Percentiles rank a stretch among this genome's conserved stretches.
phyloP scores from a whole-genome alignment of 2,888 invertebrate genomes.

The Dynastes hyllus region DNA sequence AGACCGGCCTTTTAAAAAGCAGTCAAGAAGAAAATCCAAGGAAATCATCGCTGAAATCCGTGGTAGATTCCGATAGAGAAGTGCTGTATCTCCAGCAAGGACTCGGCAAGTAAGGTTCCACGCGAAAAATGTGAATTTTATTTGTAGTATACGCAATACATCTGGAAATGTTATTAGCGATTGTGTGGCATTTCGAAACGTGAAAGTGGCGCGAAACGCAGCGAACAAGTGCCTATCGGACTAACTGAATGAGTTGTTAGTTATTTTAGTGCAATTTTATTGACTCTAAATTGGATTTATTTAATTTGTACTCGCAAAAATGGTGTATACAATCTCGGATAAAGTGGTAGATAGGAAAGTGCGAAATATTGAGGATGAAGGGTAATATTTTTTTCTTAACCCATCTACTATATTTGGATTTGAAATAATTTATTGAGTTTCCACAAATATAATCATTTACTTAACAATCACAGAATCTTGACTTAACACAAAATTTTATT shows the following conservation, averaged over 20 bases:
- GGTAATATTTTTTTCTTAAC: conserved; percentile 51
- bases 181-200: conserved; percentile 7
- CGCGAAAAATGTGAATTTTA: too few species aligned
- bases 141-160: background rate
- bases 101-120: too few species aligned
- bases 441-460: too few species aligned
- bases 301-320: conserved; percentile 35
- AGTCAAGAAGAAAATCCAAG: too few species aligned
- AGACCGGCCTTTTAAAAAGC: too few species aligned
- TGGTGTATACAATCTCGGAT: conserved; percentile 60
- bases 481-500: too few species aligned
- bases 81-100: too few species aligned
- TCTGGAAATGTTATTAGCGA: conserved; percentile 17
- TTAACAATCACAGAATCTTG: too few species aligned
- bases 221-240: conserved; percentile 19
- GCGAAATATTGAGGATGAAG: conserved; percentile 51
- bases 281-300: background rate
- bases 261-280: background rate
- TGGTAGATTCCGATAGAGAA: too few species aligned
- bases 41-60: too few species aligned
- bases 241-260: background rate
- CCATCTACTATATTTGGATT: too few species aligned
- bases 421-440: too few species aligned
- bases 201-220: conserved; percentile 15
- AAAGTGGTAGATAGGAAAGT: conserved; percentile 53